A percentile compares a stretch with the other conserved stretches of the same genome.
phyloP scores from a whole-genome alignment of 1,140 invertebrate species.

The Drosophila kepulauana region DNA sequence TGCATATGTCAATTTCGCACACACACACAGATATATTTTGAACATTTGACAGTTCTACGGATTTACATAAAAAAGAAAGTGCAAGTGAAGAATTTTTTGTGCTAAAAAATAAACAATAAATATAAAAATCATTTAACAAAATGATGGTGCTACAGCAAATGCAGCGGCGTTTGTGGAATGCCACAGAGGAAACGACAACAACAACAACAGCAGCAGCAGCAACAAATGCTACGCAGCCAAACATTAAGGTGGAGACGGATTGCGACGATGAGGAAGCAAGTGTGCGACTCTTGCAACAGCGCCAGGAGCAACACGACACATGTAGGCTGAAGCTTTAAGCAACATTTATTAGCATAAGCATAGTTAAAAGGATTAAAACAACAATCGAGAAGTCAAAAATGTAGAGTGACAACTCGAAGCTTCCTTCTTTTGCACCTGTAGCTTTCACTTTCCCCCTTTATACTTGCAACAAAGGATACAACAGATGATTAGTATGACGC shows the following conservation, averaged over 20 bases:
- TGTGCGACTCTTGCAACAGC: conserved; percentile 4
- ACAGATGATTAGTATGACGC: conserved; percentile 58
- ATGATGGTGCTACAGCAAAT: conserved; percentile 79
- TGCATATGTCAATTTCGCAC: conserved; percentile 22
- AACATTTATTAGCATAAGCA: not conserved
- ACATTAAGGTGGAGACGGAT: conserved; percentile 38
- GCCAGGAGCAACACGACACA: conserved; percentile 6
- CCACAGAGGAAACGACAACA: conserved; percentile 5
- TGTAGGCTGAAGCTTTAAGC: conserved; percentile 1
- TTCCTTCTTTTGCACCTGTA: conserved; percentile 25
- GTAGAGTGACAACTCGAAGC: no score
- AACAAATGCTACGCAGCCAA: conserved; percentile 23
- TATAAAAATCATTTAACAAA: conserved; percentile 29
- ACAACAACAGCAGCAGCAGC: conserved; percentile 28
- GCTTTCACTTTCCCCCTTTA: conserved; percentile 61
- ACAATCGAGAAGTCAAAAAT: no score
- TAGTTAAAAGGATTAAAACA: no score
- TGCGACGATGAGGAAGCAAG: conserved; percentile 5
- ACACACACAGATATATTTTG: conserved; percentile 6
- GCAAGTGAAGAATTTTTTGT: conserved; percentile 34
- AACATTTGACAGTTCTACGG: conserved; percentile 12
- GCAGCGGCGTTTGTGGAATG: conserved; percentile 58
- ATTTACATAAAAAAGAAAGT: conserved; percentile 26
- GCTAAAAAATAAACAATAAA: not conserved
- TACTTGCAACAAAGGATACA: conserved; percentile 37